A percentile compares a stretch with the other conserved stretches of the same genome.
These are phyloP conservation scores for Tolmerus cingulatus DNA, from an alignment of 2,888 invertebrate genomes.

Conservation along the genomic window DNA sequence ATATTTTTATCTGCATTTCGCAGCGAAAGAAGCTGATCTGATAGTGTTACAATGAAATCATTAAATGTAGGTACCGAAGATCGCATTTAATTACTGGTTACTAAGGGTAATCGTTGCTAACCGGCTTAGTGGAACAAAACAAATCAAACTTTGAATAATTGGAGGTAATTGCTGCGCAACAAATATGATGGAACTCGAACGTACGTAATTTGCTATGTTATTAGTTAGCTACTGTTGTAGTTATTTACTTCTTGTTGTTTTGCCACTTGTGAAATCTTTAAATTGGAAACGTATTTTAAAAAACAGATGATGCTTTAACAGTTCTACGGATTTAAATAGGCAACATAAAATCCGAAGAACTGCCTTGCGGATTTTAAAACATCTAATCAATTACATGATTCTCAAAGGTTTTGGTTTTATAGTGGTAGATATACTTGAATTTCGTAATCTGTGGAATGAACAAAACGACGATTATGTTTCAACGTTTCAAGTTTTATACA, in stretches of 20 bases:
- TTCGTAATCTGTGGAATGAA: background rate
- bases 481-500: background rate
- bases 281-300: background rate
- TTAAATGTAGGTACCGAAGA: background rate
- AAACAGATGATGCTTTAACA: background rate
- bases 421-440: background rate
- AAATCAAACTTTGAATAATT: background rate
- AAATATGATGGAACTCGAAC: background rate
- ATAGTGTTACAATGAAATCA: background rate
- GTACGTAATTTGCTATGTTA: background rate
- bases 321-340: background rate
- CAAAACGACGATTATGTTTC: background rate
- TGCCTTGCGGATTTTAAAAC: background rate
- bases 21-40: background rate
- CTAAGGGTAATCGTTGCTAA: background rate
- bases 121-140: background rate
- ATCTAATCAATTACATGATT: background rate
- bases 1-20: background rate
- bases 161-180: background rate
- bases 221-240: background rate
- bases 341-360: background rate
- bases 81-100: background rate
- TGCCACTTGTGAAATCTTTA: background rate
- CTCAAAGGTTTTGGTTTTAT: background rate
- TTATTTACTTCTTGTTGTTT: background rate